Percentiles rank a stretch among this genome's conserved stretches.
Evolutionary conservation across 2,888 invertebrate species (phyloP).

Genomic region (Leucophora obtusa): DNA sequence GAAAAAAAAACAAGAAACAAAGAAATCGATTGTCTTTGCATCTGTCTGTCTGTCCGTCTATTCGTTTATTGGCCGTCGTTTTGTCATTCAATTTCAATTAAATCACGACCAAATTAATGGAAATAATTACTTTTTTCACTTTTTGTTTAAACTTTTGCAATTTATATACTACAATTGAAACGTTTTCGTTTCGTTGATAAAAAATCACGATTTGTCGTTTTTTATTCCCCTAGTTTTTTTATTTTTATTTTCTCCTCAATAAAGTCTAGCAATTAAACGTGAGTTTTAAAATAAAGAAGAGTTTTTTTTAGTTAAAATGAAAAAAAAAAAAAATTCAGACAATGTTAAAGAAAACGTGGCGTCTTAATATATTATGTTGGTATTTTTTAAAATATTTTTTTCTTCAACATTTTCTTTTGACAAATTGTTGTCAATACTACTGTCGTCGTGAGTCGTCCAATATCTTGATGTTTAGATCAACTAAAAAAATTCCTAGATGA

Average conservation of each 20-base stretch:
- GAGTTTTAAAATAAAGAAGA: slow-evolving; percentile 61
- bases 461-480: background rate
- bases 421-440: slow-evolving; percentile 62
- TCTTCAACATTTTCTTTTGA: slow-evolving; percentile 38
- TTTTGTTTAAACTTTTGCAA: slow-evolving; percentile 48
- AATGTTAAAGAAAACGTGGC: slow-evolving; percentile 56
- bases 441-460: slow-evolving; percentile 46
- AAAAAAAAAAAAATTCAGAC: slow-evolving; percentile 43
- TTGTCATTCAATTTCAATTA: slow-evolving; percentile 67
- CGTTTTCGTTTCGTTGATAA: slow-evolving; percentile 56
- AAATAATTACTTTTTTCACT: slow-evolving; percentile 64
- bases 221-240: slow-evolving; percentile 15
- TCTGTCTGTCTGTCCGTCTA: slow-evolving; percentile 1
- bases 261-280: slow-evolving; percentile 66
- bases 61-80: slow-evolving; percentile 39
- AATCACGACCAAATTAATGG: slow-evolving; percentile 67
- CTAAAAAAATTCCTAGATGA: too few species aligned
- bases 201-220: slow-evolving; percentile 66
- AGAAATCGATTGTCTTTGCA: slow-evolving; percentile 35
- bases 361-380: slow-evolving; percentile 52
- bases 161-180: slow-evolving; percentile 62
- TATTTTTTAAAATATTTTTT: background rate
- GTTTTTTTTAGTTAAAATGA: slow-evolving; percentile 17
- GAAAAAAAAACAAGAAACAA: slow-evolving; percentile 22
- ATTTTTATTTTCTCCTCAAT: slow-evolving; percentile 6